Evolutionary conservation across 1,140 invertebrate species (phyloP).

Genomic region (Ceratina calcarata): DNA sequence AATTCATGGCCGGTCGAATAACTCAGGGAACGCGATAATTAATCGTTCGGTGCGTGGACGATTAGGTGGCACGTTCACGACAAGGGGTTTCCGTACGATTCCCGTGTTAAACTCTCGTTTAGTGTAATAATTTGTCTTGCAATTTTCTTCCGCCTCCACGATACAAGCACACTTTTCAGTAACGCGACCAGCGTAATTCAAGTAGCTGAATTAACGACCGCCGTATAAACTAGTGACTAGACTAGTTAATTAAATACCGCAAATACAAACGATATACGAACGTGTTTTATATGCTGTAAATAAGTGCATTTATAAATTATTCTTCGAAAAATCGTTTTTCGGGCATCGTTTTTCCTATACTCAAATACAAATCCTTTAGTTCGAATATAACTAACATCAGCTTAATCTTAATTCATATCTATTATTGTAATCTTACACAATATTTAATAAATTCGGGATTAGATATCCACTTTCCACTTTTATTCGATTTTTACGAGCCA

Average conservation of each 20-base stretch:
- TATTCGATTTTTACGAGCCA: no score
- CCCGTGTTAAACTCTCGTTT: background rate
- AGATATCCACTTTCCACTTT: no score
- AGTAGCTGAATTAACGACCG: background rate
- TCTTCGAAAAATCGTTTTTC: background rate
- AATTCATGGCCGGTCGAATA: slow-evolving; percentile 27
- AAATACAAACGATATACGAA: background rate
- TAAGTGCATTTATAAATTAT: background rate
- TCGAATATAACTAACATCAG: no score
- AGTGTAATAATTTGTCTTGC: background rate
- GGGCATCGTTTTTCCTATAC: no score
- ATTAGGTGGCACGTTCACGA: background rate
- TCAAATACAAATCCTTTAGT: no score
- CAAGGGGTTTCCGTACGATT: background rate
- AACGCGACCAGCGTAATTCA: slow-evolving; percentile 6
- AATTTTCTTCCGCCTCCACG: background rate
- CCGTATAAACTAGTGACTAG: background rate
- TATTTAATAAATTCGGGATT: no score
- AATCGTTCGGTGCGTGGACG: slow-evolving; percentile 18
- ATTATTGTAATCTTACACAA: no score
- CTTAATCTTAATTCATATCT: no score
- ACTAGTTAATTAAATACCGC: background rate
- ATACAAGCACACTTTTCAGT: background rate
- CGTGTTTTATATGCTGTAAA: background rate
- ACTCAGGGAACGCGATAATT: slow-evolving; percentile 20